Evolutionary conservation across 1,140 invertebrate species (phyloP).

Genomic region (Drosophila ananassae): DNA sequence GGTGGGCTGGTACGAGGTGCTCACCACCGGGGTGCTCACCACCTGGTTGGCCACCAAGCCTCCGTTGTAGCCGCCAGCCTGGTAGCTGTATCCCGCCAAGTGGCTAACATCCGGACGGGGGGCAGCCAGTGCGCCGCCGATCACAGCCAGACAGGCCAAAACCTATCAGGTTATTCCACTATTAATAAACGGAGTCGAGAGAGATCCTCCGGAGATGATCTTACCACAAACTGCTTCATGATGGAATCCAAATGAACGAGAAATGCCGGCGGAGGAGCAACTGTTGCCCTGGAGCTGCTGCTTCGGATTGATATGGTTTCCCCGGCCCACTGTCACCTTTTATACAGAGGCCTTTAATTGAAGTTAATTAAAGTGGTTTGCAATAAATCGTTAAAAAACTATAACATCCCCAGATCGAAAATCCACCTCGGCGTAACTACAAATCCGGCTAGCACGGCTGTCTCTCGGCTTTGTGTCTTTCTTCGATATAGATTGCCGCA

Average conservation of each 20-base stretch:
- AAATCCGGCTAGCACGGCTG: conserved; percentile 72
- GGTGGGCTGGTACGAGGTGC: conserved; percentile 77
- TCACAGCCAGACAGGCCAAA: conserved; percentile 58
- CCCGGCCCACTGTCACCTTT: conserved; percentile 43
- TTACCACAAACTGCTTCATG: conserved; percentile 80
- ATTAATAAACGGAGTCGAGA: background rate
- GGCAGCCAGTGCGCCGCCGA: conserved; percentile 35
- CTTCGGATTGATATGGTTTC: conserved; percentile 59
- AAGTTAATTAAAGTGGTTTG: conserved; percentile 81
- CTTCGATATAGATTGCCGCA: conserved; percentile 26
- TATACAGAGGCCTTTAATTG: conserved; percentile 72
- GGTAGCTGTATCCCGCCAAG: conserved; percentile 62
- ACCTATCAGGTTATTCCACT: conserved; percentile 28
- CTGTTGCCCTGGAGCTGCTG: conserved; percentile 56
- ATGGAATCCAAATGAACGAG: conserved; percentile 17
- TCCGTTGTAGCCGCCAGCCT: conserved; percentile 54
- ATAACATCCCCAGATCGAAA: conserved; percentile 49
- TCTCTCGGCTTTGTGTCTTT: conserved; percentile 13
- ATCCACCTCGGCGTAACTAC: conserved; percentile 27
- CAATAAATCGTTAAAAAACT: conserved; percentile 79
- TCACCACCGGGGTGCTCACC: conserved; percentile 49
- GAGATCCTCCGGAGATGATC: conserved; percentile 4
- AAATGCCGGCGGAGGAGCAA: conserved; percentile 12
- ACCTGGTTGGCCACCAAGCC: conserved; percentile 31
- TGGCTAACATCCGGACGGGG: conserved; percentile 76